Evolutionary conservation across 2,113 vertebrate species (phyloP).

Genomic region (Phycodurus eques): DNA sequence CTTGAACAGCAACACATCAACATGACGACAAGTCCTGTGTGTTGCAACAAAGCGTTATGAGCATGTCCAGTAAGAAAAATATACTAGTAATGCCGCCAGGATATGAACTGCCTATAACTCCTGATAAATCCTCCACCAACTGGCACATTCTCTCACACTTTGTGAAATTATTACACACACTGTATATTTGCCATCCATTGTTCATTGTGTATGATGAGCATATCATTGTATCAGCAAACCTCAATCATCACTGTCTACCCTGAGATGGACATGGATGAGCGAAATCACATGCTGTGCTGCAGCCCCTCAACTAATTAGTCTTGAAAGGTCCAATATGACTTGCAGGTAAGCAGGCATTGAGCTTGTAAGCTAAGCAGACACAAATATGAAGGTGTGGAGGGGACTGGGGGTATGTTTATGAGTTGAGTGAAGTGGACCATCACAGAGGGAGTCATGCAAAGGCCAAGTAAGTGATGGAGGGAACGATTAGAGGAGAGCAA

Average conservation of each 20-base stretch:
- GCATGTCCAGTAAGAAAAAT: not conserved
- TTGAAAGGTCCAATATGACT: slow-evolving; percentile 60
- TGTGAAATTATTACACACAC: not conserved
- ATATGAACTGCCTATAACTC: not conserved
- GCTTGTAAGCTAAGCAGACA: slow-evolving; percentile 33
- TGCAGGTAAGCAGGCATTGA: slow-evolving; percentile 28
- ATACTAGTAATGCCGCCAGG: not conserved
- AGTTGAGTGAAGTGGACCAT: slow-evolving; percentile 77
- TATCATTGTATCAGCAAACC: slow-evolving; percentile 55
- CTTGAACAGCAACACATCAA: not conserved
- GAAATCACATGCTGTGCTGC: slow-evolving; percentile 47
- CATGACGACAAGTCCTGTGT: not conserved
- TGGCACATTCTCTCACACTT: not conserved
- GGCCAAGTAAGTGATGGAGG: slow-evolving; percentile 69
- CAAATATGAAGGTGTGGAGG: slow-evolving; percentile 61
- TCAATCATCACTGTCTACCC: slow-evolving; percentile 20
- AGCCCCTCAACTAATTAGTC: slow-evolving; percentile 59
- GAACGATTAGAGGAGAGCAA: slow-evolving; percentile 66
- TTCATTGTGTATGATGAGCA: slow-evolving; percentile 44
- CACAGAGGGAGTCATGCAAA: slow-evolving; percentile 73
- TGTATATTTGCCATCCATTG: not conserved
- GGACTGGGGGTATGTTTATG: slow-evolving; percentile 67
- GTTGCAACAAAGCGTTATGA: not conserved
- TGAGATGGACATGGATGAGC: slow-evolving; percentile 41
- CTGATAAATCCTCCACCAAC: not conserved